phyloP scores from a whole-genome alignment of 2,888 invertebrate genomes.

The Podabrus alpinus region DNA sequence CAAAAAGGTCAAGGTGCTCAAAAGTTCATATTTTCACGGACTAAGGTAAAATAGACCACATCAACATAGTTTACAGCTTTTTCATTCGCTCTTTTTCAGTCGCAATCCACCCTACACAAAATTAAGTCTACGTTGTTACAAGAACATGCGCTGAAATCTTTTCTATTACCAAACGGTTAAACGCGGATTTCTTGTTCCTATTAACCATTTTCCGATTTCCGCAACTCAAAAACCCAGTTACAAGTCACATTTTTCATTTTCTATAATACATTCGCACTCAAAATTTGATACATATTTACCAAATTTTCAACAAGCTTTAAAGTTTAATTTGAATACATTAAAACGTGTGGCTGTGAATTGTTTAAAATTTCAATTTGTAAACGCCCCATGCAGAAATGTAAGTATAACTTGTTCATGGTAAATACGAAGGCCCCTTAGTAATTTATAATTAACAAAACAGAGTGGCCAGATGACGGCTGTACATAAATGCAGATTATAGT shows the following conservation, averaged over 20 bases:
- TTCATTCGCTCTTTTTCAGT: not conserved
- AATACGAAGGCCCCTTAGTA: constrained; percentile 36
- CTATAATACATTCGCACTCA: not conserved
- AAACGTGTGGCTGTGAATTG: constrained; percentile 15
- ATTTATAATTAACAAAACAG: constrained; percentile 41
- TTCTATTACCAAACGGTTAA: not conserved
- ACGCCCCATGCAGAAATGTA: constrained; percentile 28
- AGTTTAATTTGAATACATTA: constrained; percentile 25
- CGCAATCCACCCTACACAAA: not conserved
- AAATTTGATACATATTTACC: not conserved
- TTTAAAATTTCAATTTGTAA: constrained; percentile 26
- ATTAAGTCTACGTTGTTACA: too few relatives aligned
- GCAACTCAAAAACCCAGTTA: not conserved
- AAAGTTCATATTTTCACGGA: not conserved
- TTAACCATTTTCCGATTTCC: not conserved
- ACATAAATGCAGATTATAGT: constrained; percentile 34
- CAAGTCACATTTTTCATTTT: not conserved
- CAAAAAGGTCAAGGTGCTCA: not conserved
- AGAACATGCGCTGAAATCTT: not conserved
- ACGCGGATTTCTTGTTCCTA: too few relatives aligned
- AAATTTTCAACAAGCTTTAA: not conserved
- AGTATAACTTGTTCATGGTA: constrained; percentile 33
- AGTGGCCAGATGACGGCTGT: constrained; percentile 38
- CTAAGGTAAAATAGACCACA: not conserved
- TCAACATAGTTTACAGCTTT: not conserved